These are phyloP conservation scores for Iguana delicatissima DNA, from an alignment of 2,797 vertebrate genomes.

Conservation along the genomic window DNA sequence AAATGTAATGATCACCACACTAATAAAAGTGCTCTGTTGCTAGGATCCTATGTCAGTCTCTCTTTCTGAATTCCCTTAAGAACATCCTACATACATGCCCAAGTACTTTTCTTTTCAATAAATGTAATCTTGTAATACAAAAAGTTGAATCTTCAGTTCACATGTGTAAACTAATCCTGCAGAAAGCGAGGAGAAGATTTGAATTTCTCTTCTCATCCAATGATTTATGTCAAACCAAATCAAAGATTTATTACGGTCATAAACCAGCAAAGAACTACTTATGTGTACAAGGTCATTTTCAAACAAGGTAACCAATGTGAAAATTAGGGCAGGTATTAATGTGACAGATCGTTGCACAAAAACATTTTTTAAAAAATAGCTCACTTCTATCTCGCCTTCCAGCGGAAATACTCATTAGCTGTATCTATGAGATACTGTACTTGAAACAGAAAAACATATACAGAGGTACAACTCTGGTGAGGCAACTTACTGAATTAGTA, in stretches of 20 bases:
- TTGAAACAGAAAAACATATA: constrained; percentile 57
- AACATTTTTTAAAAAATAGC: background rate
- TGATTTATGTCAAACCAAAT: constrained; percentile 43
- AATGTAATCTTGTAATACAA: constrained; percentile 34
- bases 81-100: constrained; percentile 40
- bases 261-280: constrained; percentile 8
- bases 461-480: constrained; percentile 46
- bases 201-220: constrained; percentile 44
- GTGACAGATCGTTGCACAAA: constrained; percentile 21
- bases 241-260: constrained; percentile 17
- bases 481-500: constrained; percentile 48
- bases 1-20: background rate
- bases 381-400: constrained; percentile 24
- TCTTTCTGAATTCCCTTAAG: constrained; percentile 47
- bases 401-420: constrained; percentile 4
- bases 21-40: constrained; percentile 18
- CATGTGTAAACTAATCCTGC: constrained; percentile 34
- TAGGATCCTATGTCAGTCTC: constrained; percentile 31
- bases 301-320: constrained; percentile 43
- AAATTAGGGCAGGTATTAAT: constrained; percentile 41
- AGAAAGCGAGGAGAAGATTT: constrained; percentile 50
- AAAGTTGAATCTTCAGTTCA: constrained; percentile 30
- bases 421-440: constrained; percentile 50
- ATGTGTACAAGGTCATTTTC: constrained; percentile 41
- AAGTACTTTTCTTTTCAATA: constrained; percentile 35